Evolutionary conservation across 2,113 vertebrate genomes (phyloP), one percentile per base, ranked within the genome.

Genomic region (Theropithecus gelada): DNA sequence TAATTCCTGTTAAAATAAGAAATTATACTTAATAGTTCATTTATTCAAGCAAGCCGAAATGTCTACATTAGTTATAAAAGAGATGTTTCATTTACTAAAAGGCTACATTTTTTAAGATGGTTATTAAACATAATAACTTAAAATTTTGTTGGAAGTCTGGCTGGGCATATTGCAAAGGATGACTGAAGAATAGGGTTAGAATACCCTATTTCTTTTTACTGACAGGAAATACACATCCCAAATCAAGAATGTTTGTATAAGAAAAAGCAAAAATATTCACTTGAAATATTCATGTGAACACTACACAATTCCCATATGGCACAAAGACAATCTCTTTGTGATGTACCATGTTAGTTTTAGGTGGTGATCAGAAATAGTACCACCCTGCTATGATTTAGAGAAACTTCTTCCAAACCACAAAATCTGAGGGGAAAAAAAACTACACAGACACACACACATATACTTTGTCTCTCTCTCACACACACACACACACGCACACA

Each of bases 21-120:
- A 95, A 94, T 94, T 68, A 92, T 61, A 96, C 64, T 80, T 88
- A 94, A 92, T 85, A 91, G n/a, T 68, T 95, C 50, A 40, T 91
- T 96, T 93, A 83, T 80, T 80, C 27, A 76, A 88, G 82, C 17
- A 94, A 86, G 48, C 76, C 32, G 40, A 76, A 89, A 76, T 18
- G 27, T 38, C 72, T 32, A 14, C 12, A 10, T 64, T 80, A 52
- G 25, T 96, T 93, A 80, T 5, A 57, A 73, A 97, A 61, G 68
- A 82, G 5, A 55, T 14, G 20, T 94, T 96, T 93, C 55, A 70
- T 83, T 92, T 96, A 86, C 80, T 82, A 79, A 95, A 95, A 84
- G 70, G 32, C 23, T 80, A 22, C n/a, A 35, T 43, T 79, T 12
- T 85, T 83, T 22, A 57, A 17, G 38, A 35, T n/a, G 57, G 13